These are phyloP conservation scores for Idaea biselata DNA, from an alignment of 2,888 invertebrate species.

Conservation along the genomic window DNA sequence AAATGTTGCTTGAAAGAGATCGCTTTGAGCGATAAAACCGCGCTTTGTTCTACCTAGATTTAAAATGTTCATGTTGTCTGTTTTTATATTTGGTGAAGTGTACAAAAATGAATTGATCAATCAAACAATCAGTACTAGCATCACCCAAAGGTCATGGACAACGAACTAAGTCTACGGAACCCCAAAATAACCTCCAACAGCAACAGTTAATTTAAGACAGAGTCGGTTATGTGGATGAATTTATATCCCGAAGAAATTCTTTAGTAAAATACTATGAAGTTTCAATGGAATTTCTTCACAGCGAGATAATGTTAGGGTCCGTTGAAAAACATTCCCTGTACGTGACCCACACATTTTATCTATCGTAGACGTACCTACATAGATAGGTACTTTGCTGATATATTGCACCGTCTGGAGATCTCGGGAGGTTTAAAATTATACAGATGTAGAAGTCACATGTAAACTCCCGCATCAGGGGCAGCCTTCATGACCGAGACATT, in stretches of 20 bases:
- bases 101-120: too few relatives aligned
- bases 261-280: slow-evolving; percentile 38
- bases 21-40: too few relatives aligned
- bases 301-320: slow-evolving; percentile 55
- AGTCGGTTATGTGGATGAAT: neutral
- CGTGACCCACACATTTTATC: slow-evolving; percentile 67
- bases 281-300: slow-evolving; percentile 40
- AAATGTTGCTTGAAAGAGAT: too few relatives aligned
- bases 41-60: too few relatives aligned
- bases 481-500: too few relatives aligned
- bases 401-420: slow-evolving; percentile 46
- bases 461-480: too few relatives aligned
- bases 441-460: neutral
- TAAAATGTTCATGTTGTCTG: too few relatives aligned
- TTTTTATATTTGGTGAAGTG: too few relatives aligned
- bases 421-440: slow-evolving; percentile 11
- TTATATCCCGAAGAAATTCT: neutral
- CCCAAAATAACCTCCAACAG: neutral
- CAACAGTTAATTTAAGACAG: neutral
- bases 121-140: too few relatives aligned
- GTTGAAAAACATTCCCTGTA: slow-evolving; percentile 66
- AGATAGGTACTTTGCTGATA: slow-evolving; percentile 46
- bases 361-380: slow-evolving; percentile 27
- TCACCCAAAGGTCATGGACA: too few relatives aligned
- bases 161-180: neutral